Evolutionary conservation across 2,113 vertebrate species (phyloP), one percentile per base, ranked within the genome.

Genomic region (Sturnira hondurensis): DNA sequence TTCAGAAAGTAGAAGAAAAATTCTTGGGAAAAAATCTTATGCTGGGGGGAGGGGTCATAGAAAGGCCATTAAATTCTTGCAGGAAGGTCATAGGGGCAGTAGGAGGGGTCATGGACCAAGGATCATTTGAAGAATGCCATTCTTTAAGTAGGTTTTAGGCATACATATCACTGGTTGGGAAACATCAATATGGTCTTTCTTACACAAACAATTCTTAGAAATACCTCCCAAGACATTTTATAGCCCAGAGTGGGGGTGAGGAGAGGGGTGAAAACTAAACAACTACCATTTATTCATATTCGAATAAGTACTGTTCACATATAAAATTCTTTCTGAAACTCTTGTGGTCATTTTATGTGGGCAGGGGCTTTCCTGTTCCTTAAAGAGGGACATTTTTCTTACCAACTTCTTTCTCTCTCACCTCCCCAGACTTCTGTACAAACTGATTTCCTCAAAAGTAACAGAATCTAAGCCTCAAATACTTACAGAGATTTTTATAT

Each of bases 81-180:
- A 73, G 94, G 94, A 96, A 96, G 96, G 96, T 97, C 94, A 96
- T 7, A 45, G 82, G 91, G 96, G 76, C 91, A 95, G 85, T 90
- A 93, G 96, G 95, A 97, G 94, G 95, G 50, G 68, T 93, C 91
- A 71, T 13, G 36, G 78, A 56, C 87, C 11, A 36, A 65, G 90
- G 90, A 73, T 54, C 87, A 85, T 45, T 94, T 93, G 90, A 84
- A 96, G 91, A 96, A 94, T 84, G 88, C 83, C 58, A 76, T 76
- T 83, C 70, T 96, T 90, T 96, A 93, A 94, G 83, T 43, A 80
- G 86, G 33, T 73, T 90, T 96, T 91, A n/a, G 74, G 47, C 47
- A 92, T 81, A 65, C 73, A 63, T 85, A 91, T 96, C 52, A 19
- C 43, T 89, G 24, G 73, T 68, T 88, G 82, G 71, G 86, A 95